Evolutionary conservation across 2,888 invertebrate genomes (phyloP), one percentile per base, ranked within the genome.

Genomic region (Papilio elwesi): DNA sequence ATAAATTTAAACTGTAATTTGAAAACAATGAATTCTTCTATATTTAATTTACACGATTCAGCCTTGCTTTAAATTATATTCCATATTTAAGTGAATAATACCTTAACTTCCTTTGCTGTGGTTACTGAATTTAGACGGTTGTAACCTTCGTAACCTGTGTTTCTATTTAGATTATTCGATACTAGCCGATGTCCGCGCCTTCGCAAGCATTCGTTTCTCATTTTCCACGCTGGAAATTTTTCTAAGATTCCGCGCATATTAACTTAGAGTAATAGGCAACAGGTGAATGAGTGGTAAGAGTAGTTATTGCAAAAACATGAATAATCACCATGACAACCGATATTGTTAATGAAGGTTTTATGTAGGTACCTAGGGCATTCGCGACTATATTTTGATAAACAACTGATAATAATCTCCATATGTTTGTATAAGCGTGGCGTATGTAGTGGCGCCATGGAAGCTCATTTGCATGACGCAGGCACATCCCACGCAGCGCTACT

Each of bases 381-480:
- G 4, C n/a, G 7, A 13, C 8, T 13, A 13, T 57, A 57, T 55
- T 26, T 26, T 36, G 36, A 36, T 38, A 59, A 38, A 59, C n/a
- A 59, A 38, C 4, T n/a, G 38, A 59, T 51, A 6, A 59, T 8
- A 63, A 38, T 47, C 63, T 9, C 53, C 63, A n/a, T 12, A 43
- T 16, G 15, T 53, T 67, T 47, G 63, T 47, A 43, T 49, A 62
- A 38, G 9, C 49, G 52, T 38, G 43, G 68, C 55, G 70, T 67
- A 55, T 67, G 64, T 68, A 75, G 76, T 76, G 1, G 4, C 26
- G 1, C n/a, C 77, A 78, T 80, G 79, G 78, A 81, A 82, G 82
- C 81, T 75, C 66, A 75, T 66, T 75, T 43, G 43, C 43, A 43
- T 86, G 86, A 85, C 86, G 83, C 83, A 80, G 81, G 75, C 75